Evolutionary conservation across 2,797 vertebrate species (phyloP).

Genomic region (Gymnothorax javanicus): DNA sequence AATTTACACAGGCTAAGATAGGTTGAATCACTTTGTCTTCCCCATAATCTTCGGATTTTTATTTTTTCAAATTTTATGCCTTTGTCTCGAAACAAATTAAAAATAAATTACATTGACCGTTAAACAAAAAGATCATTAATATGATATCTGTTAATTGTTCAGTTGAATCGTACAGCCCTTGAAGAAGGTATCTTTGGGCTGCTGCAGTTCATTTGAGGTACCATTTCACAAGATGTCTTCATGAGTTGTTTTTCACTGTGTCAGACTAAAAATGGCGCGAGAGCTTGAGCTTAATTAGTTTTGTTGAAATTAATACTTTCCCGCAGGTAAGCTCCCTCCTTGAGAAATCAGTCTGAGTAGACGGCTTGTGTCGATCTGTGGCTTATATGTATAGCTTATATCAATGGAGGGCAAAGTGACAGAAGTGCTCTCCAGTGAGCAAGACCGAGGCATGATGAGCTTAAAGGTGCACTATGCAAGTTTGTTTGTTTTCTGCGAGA

Average conservation of each 20-base stretch:
- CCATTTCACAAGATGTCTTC: background rate
- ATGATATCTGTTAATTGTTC: background rate
- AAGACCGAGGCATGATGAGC: conserved; percentile 44
- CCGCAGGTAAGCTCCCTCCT: background rate
- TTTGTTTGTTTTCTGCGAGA: no score
- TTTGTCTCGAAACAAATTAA: background rate
- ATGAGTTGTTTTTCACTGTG: background rate
- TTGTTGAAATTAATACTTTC: background rate
- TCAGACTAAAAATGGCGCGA: background rate
- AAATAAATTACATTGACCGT: background rate
- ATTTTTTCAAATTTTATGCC: background rate
- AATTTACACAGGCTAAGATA: background rate
- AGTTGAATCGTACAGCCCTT: conserved; percentile 4
- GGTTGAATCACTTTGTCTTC: background rate
- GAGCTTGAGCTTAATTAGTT: background rate
- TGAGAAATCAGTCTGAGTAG: background rate
- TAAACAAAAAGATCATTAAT: background rate
- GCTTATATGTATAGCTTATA: background rate
- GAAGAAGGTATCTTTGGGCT: background rate
- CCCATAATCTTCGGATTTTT: background rate
- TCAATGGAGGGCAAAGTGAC: background rate
- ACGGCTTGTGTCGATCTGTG: background rate
- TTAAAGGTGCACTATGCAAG: no score
- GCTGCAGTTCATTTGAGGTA: background rate
- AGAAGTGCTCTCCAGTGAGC: conserved; percentile 31